Evolutionary conservation across 2,113 vertebrate species (phyloP), one percentile per base, ranked within the genome.

Genomic region (Mormoops blainvillei): DNA sequence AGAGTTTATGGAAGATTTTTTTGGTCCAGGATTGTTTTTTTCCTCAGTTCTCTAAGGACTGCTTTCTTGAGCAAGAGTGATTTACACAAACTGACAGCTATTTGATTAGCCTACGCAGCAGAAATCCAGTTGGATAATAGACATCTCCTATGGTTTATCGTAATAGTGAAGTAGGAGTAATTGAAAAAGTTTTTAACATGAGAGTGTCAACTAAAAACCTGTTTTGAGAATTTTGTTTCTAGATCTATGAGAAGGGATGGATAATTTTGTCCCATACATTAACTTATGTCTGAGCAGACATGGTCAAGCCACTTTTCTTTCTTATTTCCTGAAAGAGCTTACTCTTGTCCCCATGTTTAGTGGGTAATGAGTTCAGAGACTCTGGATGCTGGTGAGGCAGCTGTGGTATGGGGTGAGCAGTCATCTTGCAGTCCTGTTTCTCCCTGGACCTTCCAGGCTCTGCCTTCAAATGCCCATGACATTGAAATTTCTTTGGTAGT

Each of bases 1-100:
- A 95, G 36, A 89, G 31, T 81, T 92, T 82, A 52, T 92, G 73
- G 80, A 52, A 80, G 61, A 41, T 7, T 12, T 41, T 50, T 45
- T 74, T 67, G 19, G 81, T 84, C 87, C n/a, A 22, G 12, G 28
- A 68, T 68, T 56, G 36, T 3, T 93, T 92, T 81, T 31, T 65
- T 28, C 77, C 14, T 19, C 31, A 61, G 43, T 76, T 41, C 56
- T 80, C 52, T 76, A 18, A 8, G 38, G 67, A 61, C 16, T 50
- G 70, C 36, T 92, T 92, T 94, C 68, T 78, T 56, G 48, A 97
- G 38, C 31, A 89, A 89, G 50, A 26, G 58, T 22, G 22, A 38
- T 89, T 96, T 36, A 24, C 38, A 92, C 76, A 97, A 82, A 24
- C 6, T 4, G 24, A 28, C 1, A 24, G 45, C 73, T 89, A 3